Evolutionary conservation across 2,113 vertebrate species (phyloP).

Genomic region (Gallinago undulata): DNA sequence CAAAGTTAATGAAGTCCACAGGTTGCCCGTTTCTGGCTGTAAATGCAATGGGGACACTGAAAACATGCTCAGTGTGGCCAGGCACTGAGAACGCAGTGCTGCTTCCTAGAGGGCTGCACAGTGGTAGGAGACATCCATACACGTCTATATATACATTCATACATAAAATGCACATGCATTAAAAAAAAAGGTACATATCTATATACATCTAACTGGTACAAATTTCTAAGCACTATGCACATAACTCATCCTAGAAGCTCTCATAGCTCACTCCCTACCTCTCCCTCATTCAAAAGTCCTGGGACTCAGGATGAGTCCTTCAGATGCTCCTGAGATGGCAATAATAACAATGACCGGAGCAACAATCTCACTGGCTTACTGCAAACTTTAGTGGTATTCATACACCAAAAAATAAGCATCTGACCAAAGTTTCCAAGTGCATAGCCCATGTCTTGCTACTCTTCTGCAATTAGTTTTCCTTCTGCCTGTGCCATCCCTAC

Average conservation of each 20-base stretch:
- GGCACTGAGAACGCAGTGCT: not conserved
- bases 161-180: not conserved
- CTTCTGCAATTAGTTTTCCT: not conserved
- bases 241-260: not conserved
- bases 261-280: not conserved
- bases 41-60: not conserved
- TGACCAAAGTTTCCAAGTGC: not conserved
- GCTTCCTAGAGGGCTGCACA: not conserved
- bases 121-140: not conserved
- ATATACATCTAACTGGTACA: not conserved
- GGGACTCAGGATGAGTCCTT: not conserved
- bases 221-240: not conserved
- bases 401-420: not conserved
- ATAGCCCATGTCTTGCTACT: not conserved
- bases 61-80: not conserved
- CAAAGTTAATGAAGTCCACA: not conserved
- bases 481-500: not conserved
- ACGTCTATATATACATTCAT: not conserved
- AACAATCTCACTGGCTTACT: not conserved
- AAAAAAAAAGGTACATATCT: not conserved
- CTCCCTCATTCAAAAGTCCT: not conserved
- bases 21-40: not conserved
- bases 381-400: rapidly evolving
- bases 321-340: not conserved
- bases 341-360: not conserved